Evolutionary conservation across 2,797 vertebrate species (phyloP).

Genomic region (Tokudaia tokunoshimensis): DNA sequence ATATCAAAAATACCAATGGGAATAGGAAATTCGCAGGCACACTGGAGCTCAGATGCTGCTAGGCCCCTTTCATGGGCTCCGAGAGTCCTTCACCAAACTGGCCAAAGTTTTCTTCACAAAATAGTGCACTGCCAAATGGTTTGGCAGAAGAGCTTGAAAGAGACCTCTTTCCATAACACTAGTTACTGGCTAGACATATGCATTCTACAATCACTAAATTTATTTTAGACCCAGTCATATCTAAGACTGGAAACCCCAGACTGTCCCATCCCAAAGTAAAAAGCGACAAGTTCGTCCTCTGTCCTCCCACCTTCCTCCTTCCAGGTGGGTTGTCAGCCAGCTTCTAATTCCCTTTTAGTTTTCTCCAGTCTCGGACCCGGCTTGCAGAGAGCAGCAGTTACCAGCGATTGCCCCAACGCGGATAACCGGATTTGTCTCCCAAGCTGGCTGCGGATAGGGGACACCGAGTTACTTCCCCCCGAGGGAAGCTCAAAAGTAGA

Average conservation of each 20-base stretch:
- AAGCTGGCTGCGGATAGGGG: constrained; percentile 42
- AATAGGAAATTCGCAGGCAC: constrained; percentile 35
- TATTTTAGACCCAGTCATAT: neutral
- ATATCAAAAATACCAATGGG: constrained; percentile 42
- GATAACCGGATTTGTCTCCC: constrained; percentile 47
- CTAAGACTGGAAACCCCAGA: constrained; percentile 49
- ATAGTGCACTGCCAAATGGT: constrained; percentile 53
- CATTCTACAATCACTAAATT: neutral
- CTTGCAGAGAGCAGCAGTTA: constrained; percentile 44
- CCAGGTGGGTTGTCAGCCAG: neutral
- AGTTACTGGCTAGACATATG: constrained; percentile 1
- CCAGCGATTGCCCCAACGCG: neutral
- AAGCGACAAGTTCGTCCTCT: neutral
- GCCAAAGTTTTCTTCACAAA: constrained; percentile 71
- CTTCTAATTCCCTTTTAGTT: neutral
- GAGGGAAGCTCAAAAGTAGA: constrained; percentile 72
- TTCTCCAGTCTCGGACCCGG: constrained; percentile 2
- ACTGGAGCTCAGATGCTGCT: neutral
- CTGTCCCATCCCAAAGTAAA: constrained; percentile 47
- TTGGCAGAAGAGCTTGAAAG: constrained; percentile 55
- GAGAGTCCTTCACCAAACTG: constrained; percentile 15
- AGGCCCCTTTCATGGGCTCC: constrained; percentile 11
- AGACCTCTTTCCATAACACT: constrained; percentile 16
- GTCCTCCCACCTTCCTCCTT: neutral
- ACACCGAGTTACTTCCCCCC: constrained; percentile 42